Percentiles rank a stretch among this genome's conserved stretches.
Evolutionary conservation across 2,888 invertebrate species (phyloP).

Genomic region (Andrena minutula): DNA sequence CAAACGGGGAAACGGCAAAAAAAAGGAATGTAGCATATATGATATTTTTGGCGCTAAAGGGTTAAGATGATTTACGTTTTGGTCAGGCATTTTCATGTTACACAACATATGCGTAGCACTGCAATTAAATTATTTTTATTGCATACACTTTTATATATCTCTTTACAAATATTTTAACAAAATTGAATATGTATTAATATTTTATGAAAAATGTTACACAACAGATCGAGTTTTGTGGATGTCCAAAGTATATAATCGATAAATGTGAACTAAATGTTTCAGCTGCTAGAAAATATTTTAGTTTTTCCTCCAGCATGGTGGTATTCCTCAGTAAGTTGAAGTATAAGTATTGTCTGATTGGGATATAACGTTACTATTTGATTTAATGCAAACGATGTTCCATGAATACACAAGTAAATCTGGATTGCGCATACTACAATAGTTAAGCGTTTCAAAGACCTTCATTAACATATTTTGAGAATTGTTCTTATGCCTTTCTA

Average conservation of each 20-base stretch:
- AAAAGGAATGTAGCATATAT: too few species aligned
- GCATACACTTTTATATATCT: not conserved
- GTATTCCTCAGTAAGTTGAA: too few species aligned
- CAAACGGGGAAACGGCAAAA: too few species aligned
- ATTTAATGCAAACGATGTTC: too few species aligned
- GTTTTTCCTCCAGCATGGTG: too few species aligned
- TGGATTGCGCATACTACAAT: not conserved
- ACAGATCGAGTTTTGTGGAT: not conserved
- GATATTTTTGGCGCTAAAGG: too few species aligned
- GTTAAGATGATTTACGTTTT: too few species aligned
- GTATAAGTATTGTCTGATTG: too few species aligned
- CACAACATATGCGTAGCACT: not conserved
- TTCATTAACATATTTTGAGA: conserved; percentile 31
- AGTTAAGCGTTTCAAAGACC: not conserved
- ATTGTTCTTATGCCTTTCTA: not conserved
- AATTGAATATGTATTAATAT: not conserved
- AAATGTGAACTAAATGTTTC: not conserved
- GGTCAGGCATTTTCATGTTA: not conserved
- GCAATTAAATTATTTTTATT: not conserved
- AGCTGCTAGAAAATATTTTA: too few species aligned
- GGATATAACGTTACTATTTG: too few species aligned
- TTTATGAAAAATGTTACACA: not conserved
- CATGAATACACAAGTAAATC: not conserved
- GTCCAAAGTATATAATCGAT: too few species aligned
- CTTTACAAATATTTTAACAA: not conserved